These are phyloP conservation scores for Harpalus rubripes DNA, from an alignment of 2,888 invertebrate species.

Conservation along the genomic window DNA sequence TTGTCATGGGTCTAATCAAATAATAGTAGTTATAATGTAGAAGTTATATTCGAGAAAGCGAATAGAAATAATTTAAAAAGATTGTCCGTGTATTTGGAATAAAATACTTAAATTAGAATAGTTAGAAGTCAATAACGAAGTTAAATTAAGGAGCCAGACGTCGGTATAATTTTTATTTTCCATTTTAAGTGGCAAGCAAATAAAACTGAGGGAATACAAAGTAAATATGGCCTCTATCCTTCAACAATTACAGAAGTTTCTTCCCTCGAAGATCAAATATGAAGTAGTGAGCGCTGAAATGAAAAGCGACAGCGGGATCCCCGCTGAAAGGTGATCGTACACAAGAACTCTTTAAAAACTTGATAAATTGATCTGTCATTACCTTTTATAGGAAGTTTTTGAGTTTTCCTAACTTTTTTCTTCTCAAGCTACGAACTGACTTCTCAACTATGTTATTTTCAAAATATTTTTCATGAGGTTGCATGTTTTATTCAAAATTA, in stretches of 20 bases:
- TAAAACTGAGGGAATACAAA: slow-evolving; percentile 42
- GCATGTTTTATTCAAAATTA: slow-evolving; percentile 19
- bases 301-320: slow-evolving; percentile 26
- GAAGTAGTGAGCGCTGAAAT: slow-evolving; percentile 50
- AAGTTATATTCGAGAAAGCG: background rate
- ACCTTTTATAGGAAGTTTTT: slow-evolving; percentile 40
- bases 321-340: slow-evolving; percentile 32
- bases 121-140: slow-evolving; percentile 32
- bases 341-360: slow-evolving; percentile 37
- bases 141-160: background rate
- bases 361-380: slow-evolving; percentile 58
- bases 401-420: slow-evolving; percentile 7
- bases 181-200: slow-evolving; percentile 30
- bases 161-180: slow-evolving; percentile 25
- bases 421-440: slow-evolving; percentile 1
- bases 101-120: slow-evolving; percentile 23
- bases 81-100: background rate
- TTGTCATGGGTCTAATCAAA: background rate
- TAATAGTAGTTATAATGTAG: slow-evolving; percentile 26
- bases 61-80: background rate
- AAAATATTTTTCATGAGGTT: slow-evolving; percentile 31
- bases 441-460: slow-evolving; percentile 12
- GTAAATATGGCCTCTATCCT: slow-evolving; percentile 36
- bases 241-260: slow-evolving; percentile 55
- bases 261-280: slow-evolving; percentile 51